Evolutionary conservation across 2,888 invertebrate species (phyloP).

Genomic region (Dermolepida albohirtum): DNA sequence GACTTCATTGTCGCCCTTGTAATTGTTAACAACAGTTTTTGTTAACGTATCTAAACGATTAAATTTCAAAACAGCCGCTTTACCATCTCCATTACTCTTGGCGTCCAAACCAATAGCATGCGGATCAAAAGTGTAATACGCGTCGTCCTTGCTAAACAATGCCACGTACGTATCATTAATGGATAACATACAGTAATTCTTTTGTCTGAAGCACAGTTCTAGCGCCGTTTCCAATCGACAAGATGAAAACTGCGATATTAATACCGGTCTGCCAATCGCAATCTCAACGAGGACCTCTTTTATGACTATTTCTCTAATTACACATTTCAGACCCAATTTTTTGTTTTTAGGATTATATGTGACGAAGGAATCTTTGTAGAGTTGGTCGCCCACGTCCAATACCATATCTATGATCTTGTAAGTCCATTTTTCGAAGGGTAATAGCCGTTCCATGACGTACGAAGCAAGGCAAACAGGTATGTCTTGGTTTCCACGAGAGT

Average conservation of each 20-base stretch:
- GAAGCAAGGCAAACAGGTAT: slow-evolving; percentile 68
- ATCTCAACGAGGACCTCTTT: slow-evolving; percentile 62
- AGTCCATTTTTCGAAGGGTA: slow-evolving; percentile 70
- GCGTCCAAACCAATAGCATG: slow-evolving; percentile 69
- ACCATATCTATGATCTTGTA: slow-evolving; percentile 68
- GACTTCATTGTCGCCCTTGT: slow-evolving; percentile 43
- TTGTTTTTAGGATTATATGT: slow-evolving; percentile 67
- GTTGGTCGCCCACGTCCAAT: slow-evolving; percentile 70
- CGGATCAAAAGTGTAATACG: slow-evolving; percentile 74
- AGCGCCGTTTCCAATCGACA: slow-evolving; percentile 61
- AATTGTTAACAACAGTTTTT: slow-evolving; percentile 57
- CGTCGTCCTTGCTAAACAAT: slow-evolving; percentile 67
- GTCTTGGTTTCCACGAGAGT: slow-evolving; percentile 66
- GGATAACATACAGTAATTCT: slow-evolving; percentile 69
- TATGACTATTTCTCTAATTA: slow-evolving; percentile 70
- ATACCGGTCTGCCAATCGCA: slow-evolving; percentile 57
- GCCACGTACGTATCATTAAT: slow-evolving; percentile 68
- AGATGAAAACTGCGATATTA: slow-evolving; percentile 51
- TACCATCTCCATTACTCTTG: slow-evolving; percentile 44
- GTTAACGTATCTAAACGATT: slow-evolving; percentile 54
- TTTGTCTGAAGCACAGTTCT: slow-evolving; percentile 70
- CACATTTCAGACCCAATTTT: slow-evolving; percentile 58
- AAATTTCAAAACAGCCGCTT: slow-evolving; percentile 50
- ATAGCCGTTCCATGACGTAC: slow-evolving; percentile 69
- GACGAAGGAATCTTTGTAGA: slow-evolving; percentile 72